phyloP scores from a whole-genome alignment of 1,140 invertebrate species.

The Bathynomus jamesi region DNA sequence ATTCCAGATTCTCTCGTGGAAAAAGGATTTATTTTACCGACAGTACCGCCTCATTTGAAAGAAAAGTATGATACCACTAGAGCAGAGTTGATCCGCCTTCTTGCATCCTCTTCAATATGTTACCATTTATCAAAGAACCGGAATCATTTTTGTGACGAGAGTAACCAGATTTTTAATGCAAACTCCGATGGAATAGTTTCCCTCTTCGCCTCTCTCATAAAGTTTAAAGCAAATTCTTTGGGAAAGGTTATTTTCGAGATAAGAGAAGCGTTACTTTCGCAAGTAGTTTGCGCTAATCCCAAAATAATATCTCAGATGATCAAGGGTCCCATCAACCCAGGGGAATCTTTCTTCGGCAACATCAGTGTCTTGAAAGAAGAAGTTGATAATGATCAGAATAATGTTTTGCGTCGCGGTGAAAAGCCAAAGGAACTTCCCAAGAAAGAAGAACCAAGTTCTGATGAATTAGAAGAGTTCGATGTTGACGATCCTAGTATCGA shows the following conservation, averaged over 20 bases:
- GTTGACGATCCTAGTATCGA: no score
- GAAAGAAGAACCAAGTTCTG: neutral
- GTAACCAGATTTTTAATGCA: neutral
- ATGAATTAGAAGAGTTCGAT: no score
- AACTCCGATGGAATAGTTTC: neutral
- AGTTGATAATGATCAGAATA: neutral
- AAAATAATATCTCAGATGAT: neutral
- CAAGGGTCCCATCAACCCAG: neutral
- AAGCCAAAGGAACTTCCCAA: no score
- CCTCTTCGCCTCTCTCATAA: neutral
- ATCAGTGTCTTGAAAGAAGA: neutral
- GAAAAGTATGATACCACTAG: neutral
- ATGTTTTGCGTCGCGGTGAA: no score
- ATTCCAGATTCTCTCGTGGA: neutral
- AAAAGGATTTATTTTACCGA: neutral
- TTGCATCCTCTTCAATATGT: neutral
- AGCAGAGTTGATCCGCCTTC: neutral
- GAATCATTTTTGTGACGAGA: neutral
- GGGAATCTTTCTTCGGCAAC: neutral
- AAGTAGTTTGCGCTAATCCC: neutral
- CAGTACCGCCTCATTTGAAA: neutral
- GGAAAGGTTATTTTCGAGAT: neutral
- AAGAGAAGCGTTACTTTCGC: neutral
- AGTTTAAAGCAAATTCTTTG: neutral
- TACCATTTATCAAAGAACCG: neutral